Conservation (phyloP, 2,797 vertebrate genomes). For the Macropodus opercularis region DNA sequence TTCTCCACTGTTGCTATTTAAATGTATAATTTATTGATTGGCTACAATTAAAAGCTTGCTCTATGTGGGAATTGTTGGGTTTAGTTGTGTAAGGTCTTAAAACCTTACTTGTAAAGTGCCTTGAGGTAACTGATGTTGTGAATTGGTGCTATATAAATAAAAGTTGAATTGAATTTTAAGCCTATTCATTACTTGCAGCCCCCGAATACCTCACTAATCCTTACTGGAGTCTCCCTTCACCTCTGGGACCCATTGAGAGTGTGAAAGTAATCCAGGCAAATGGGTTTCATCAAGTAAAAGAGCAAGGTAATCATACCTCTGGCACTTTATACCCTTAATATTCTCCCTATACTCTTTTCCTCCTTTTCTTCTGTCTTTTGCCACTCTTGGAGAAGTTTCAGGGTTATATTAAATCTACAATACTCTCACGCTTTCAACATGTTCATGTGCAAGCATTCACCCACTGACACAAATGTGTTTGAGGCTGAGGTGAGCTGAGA, state of each 20-base stretch:
- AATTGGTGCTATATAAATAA: too few species aligned
- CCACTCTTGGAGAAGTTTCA: constrained; percentile 42
- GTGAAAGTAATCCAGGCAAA: constrained; percentile 75
- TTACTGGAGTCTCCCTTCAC: constrained; percentile 54
- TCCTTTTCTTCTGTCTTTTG: constrained; percentile 25
- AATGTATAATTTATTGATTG: too few species aligned
- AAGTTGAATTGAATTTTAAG: too few species aligned
- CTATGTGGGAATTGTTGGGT: too few species aligned
- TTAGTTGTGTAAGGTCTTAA: too few species aligned
- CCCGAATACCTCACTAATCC: constrained; percentile 36
- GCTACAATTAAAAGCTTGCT: too few species aligned
- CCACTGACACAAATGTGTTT: constrained; percentile 3
- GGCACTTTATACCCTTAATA: constrained; percentile 53
- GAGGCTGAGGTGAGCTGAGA: constrained; percentile 28
- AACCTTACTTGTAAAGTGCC: too few species aligned
- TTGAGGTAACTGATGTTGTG: too few species aligned
- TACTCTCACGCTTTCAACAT: constrained; percentile 6
- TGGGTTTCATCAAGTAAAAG: constrained; percentile 73
- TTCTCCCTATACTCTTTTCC: constrained; percentile 50
- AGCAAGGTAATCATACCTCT: constrained; percentile 70
- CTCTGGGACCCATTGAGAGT: constrained; percentile 57
- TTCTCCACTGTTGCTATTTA: too few species aligned
- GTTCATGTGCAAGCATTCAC: constrained; percentile 2
- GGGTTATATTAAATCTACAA: constrained; percentile 38
- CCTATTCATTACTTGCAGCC: constrained; percentile 45